Evolutionary conservation across 2,888 invertebrate species (phyloP), one percentile per base, ranked within the genome.

Genomic region (Hirtodrosophila confusa): DNA sequence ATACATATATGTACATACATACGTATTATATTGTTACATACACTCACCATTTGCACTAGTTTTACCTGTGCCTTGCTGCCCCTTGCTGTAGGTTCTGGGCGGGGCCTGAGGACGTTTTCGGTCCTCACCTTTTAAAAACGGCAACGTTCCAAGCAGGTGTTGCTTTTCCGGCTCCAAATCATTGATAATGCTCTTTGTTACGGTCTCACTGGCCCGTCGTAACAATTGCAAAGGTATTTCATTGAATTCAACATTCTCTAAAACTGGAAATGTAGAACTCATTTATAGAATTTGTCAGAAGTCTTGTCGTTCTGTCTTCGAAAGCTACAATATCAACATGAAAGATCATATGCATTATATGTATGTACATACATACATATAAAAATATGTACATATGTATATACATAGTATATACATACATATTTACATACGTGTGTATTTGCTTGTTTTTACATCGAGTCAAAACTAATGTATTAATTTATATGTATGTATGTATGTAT

Each of bases 161-260:
- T 82, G 67, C n/a, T 61, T 67, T 37, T 82, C 85, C 0, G 79
- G 69, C 17, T 82, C 79, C 60, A 77, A 12, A 11, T 77, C 71
- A 3, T 41, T 40, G 1, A 82, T 35, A 7, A 82, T 82, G 29
- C 75, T 66, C n/a, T 63, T 63, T 0, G 76, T 82, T 3, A 77
- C 85, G 7, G 77, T 82, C 47, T 71, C 67, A 12, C 85, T 82
- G 40, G 69, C 79, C 0, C 85, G 71, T 3, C 82, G 68, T 37
- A 82, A 24, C 27, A 82, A 43, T 6, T 84, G 69, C 24, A 65
- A 43, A 4, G 82, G 82, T 39, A 69, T 58, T 9, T 69, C 57
- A 45, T 69, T 64, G 17, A 23, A 36, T 8, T 61, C 66, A 8
- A 33, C n/a, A 39, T 39, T 35, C 6, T 41, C 37, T 0, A 58